phyloP scores from a whole-genome alignment of 2,888 invertebrate genomes.

The Eristalis intricaria region DNA sequence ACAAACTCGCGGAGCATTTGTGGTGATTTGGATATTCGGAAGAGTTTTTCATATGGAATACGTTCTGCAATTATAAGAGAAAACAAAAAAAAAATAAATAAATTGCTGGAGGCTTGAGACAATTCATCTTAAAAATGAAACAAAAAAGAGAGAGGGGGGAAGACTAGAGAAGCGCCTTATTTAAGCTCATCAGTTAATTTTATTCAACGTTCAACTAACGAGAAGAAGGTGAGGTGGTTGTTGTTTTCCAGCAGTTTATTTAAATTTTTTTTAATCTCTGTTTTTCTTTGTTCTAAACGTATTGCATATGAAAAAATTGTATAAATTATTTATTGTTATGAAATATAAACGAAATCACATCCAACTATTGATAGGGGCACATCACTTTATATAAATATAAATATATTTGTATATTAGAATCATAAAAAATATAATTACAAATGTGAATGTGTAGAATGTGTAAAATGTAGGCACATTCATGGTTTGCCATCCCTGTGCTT shows the following conservation, averaged over 20 bases:
- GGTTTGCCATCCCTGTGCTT: too few relatives aligned
- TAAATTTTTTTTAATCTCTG: slow-evolving; percentile 36
- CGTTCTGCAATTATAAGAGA: slow-evolving; percentile 78
- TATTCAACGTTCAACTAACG: slow-evolving; percentile 5
- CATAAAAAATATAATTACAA: neutral
- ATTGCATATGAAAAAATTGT: slow-evolving; percentile 38
- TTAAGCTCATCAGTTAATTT: slow-evolving; percentile 66
- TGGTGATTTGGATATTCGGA: slow-evolving; percentile 77
- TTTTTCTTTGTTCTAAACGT: slow-evolving; percentile 56
- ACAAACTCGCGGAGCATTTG: slow-evolving; percentile 75
- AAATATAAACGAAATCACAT: slow-evolving; percentile 20
- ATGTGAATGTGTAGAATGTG: neutral
- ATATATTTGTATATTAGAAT: neutral
- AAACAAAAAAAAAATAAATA: slow-evolving; percentile 75
- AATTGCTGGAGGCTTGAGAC: slow-evolving; percentile 78
- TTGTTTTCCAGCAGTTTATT: slow-evolving; percentile 74
- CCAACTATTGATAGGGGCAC: slow-evolving; percentile 43
- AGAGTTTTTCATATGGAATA: slow-evolving; percentile 78
- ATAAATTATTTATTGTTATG: neutral
- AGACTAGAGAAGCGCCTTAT: slow-evolving; percentile 22
- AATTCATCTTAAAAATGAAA: slow-evolving; percentile 44
- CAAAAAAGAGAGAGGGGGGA: slow-evolving; percentile 32
- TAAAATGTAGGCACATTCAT: neutral
- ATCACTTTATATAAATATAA: slow-evolving; percentile 1
- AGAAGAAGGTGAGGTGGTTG: slow-evolving; percentile 8